Evolutionary conservation across 2,113 vertebrate species (phyloP), one percentile per base, ranked within the genome.

Genomic region (Castor canadensis): DNA sequence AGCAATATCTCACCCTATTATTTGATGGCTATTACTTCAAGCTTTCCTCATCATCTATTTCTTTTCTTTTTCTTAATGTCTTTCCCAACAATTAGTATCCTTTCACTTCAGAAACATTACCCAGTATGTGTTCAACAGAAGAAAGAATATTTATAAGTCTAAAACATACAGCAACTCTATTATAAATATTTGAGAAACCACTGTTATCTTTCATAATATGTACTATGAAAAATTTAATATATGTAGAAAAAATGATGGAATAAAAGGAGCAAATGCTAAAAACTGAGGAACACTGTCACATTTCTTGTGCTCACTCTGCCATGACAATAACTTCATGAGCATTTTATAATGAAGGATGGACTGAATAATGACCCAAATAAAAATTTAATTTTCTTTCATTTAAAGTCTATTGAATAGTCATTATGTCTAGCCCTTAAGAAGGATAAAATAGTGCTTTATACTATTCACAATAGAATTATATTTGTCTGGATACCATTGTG

Each of bases 361-460:
- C 6, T 92, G 77, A 94, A 76, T 91, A 93, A 97, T 91, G 77
- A 19, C 17, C 76, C 52, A 93, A 90, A 97, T 94, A 95, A 98
- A 97, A 97, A 35, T 97, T 97, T 69, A 96, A 96, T 96, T 85
- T 92, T 96, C 94, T 96, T 60, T 91, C 71, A 94, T 82, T 96
- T 97, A 95, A 92, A 93, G 6, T 54, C 52, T 82, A 40, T 96
- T 80, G 73, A 91, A 77, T 88, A 89, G 64, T 60, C 94, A 83
- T 30, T 93, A 5, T 91, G 77, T 22, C 40, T 85, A 69, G 4
- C 49, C 22, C 22, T 94, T 97, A 89, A 98, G 96, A 96, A 71
- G 62, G 72, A 95, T 30, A 97, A 95, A 97, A 95, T 47, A 95
- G 79, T 93, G 22, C 16, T 97, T 91, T 67, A 54, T 62, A 11